Percentiles rank a stretch among this genome's conserved stretches.
Evolutionary conservation across 2,797 vertebrate genomes (phyloP).

Genomic region (Anableps anableps): DNA sequence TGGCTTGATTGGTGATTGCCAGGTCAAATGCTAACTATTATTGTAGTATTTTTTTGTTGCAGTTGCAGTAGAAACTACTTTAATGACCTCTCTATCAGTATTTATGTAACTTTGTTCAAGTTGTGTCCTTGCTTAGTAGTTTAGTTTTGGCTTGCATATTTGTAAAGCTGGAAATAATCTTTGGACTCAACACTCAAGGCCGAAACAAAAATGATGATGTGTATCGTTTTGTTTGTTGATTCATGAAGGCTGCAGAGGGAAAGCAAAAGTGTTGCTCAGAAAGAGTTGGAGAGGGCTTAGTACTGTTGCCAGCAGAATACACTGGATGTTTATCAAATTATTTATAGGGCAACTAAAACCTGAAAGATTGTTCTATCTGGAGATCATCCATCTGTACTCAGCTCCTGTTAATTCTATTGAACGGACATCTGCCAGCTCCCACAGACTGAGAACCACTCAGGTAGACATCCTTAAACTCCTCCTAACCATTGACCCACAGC

Average conservation of each 20-base stretch:
- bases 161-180: slow-evolving; percentile 53
- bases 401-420: slow-evolving; percentile 43
- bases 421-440: slow-evolving; percentile 25
- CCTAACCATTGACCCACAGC: slow-evolving; percentile 53
- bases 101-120: slow-evolving; percentile 52
- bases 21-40: not conserved
- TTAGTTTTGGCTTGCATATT: slow-evolving; percentile 41
- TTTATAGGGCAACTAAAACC: slow-evolving; percentile 33
- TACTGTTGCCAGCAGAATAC: slow-evolving; percentile 19
- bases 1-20: not conserved
- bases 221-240: slow-evolving; percentile 43
- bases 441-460: slow-evolving; percentile 42
- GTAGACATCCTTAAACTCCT: slow-evolving; percentile 61
- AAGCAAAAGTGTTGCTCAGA: slow-evolving; percentile 34
- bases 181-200: slow-evolving; percentile 54
- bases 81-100: slow-evolving; percentile 14
- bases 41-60: not conserved
- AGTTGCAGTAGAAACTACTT: not conserved
- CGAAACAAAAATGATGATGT: slow-evolving; percentile 33
- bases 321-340: slow-evolving; percentile 15
- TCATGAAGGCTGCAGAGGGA: slow-evolving; percentile 55
- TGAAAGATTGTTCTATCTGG: slow-evolving; percentile 10
- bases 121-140: slow-evolving; percentile 40
- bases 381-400: slow-evolving; percentile 25
- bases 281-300: slow-evolving; percentile 20